Evolutionary conservation across 2,888 invertebrate genomes (phyloP), one percentile per base, ranked within the genome.

Genomic region (Rhingia campestris): DNA sequence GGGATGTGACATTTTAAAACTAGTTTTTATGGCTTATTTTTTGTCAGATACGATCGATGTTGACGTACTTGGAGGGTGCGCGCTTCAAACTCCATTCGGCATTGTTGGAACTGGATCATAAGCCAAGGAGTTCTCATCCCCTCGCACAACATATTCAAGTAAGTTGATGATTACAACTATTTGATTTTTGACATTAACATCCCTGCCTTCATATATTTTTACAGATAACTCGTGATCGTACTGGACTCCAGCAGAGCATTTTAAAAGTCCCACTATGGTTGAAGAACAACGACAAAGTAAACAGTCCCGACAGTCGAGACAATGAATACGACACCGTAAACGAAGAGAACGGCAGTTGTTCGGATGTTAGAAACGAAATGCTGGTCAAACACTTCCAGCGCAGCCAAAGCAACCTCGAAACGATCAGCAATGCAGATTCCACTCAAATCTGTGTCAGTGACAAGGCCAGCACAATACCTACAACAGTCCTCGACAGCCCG

Each of bases 41-140:
- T 86, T 92, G 92, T 5, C 91, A 98, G 98, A 97, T 98, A 94
- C 95, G 96, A 89, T 96, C 97, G 22, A 97, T 97, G 96, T 92
- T 98, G 86, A 95, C 97, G 10, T 98, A 97, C 90, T 92, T 98
- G 88, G 98, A 98, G 91, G 98, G 97, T 4, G 95, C 97, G 9
- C 94, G 96, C 87, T 96, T 95, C 90, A 98, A 98, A 92, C 94
- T 98, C 54, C 95, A 96, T 73, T 95, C 95, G 63, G 95, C 96
- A 35, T 91, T 98, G 61, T 94, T 95, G 70, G 97, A 97, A 89
- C 90, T 98, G 85, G 97, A 97, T 89, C 95, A 95, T 87, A 93
- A 95, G 86, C 94, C 95, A 22, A 93, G 95, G 80, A 94, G 94
- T 9, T 94, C 95, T 67, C 97, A 97, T 92, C 96, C 97, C 0